A percentile compares a stretch with the other conserved stretches of the same genome.
These are phyloP conservation scores for Dolichallabes microphthalmus DNA, from an alignment of 2,113 vertebrate species.

Conservation along the genomic window DNA sequence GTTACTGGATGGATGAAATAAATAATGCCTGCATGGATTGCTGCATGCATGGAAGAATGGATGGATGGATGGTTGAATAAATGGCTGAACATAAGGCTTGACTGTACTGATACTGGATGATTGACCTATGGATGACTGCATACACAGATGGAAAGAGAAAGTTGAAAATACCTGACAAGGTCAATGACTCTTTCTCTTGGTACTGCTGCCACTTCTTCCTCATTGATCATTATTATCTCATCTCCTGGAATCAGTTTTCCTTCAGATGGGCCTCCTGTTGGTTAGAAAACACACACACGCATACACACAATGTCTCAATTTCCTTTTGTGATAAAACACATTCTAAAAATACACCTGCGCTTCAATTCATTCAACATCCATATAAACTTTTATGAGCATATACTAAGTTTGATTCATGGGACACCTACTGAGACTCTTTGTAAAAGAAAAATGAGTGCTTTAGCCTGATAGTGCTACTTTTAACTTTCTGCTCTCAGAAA, in stretches of 20 bases:
- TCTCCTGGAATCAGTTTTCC: constrained; percentile 93
- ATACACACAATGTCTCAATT: background rate
- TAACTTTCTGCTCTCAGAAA: background rate
- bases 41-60: no score
- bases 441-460: background rate
- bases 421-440: background rate
- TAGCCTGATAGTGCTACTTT: background rate
- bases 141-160: background rate
- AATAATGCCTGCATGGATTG: background rate
- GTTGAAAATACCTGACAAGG: constrained; percentile 86
- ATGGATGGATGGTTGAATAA: background rate
- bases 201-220: constrained; percentile 89
- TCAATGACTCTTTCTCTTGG: constrained; percentile 96
- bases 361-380: background rate
- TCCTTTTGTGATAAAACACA: background rate
- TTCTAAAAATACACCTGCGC: background rate
- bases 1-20: no score
- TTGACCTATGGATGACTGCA: background rate
- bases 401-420: background rate
- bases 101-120: background rate
- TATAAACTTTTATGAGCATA: background rate
- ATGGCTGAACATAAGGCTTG: background rate
- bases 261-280: constrained; percentile 90
- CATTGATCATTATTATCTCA: constrained; percentile 97
- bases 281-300: constrained; percentile 45